These are phyloP conservation scores for Burhinus oedicnemus DNA, from an alignment of 2,113 vertebrate genomes.

Conservation along the genomic window DNA sequence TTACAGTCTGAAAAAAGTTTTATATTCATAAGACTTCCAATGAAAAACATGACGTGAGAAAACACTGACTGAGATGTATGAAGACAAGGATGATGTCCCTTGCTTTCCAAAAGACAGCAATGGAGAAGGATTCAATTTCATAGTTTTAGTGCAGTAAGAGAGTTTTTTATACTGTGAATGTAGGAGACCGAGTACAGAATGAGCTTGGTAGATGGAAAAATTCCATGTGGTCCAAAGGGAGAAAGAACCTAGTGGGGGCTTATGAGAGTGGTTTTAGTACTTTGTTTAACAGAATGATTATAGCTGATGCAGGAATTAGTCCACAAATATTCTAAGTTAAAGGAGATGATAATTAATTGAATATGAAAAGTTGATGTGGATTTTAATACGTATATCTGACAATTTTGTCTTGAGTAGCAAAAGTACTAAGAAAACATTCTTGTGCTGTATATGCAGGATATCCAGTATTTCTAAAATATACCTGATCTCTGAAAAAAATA, in stretches of 20 bases:
- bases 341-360: neutral
- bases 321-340: neutral
- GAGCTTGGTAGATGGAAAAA: neutral
- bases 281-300: neutral
- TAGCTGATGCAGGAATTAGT: neutral
- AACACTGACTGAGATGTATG: conserved; percentile 30
- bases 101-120: neutral
- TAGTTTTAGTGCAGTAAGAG: neutral
- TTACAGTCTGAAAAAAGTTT: neutral
- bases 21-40: neutral
- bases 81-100: neutral
- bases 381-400: neutral
- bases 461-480: neutral
- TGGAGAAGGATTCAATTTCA: neutral
- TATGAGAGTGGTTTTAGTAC: neutral
- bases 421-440: neutral
- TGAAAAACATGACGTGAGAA: conserved; percentile 2
- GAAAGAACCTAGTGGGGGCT: neutral
- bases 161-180: neutral
- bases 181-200: neutral
- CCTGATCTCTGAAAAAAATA: neutral
- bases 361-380: neutral
- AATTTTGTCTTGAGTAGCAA: neutral
- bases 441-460: neutral
- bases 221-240: neutral